Conservation (phyloP, 2,888 invertebrate genomes). For the Hemistola chrysoprasaria region DNA sequence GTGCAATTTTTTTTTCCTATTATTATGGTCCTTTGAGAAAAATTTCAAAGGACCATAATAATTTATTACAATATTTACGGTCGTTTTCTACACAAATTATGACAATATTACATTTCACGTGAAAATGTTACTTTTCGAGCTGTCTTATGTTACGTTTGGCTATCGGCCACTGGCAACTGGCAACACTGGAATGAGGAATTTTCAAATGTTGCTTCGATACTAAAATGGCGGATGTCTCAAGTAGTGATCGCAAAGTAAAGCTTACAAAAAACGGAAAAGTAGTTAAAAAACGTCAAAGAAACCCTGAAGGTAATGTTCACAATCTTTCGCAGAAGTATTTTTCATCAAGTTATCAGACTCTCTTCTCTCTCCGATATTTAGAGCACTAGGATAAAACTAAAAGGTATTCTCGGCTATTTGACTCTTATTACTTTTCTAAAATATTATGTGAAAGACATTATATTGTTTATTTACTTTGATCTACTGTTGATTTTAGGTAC, state of each 20-base stretch:
- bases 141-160: conserved; percentile 16
- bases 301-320: conserved; percentile 70
- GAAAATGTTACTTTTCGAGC: too few species aligned
- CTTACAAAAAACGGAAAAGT: conserved; percentile 76
- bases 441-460: conserved; percentile 40
- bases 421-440: conserved; percentile 72
- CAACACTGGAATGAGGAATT: too few species aligned
- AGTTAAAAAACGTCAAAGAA: conserved; percentile 71
- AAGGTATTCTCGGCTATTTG: conserved; percentile 43
- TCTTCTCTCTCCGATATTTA: neutral
- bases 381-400: neutral
- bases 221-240: conserved; percentile 82
- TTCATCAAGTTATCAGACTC: neutral
- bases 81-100: too few species aligned
- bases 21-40: too few species aligned
- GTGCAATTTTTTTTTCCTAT: too few species aligned
- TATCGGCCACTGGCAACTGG: too few species aligned
- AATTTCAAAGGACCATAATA: too few species aligned
- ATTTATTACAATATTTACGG: too few species aligned
- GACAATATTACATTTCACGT: too few species aligned
- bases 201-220: conserved; percentile 51
- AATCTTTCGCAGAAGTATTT: conserved; percentile 12
- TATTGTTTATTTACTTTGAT: conserved; percentile 21
- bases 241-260: conserved; percentile 73
- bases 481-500: neutral